Conservation (phyloP, 2,797 vertebrate genomes). For the Phoxinus dragarum region DNA sequence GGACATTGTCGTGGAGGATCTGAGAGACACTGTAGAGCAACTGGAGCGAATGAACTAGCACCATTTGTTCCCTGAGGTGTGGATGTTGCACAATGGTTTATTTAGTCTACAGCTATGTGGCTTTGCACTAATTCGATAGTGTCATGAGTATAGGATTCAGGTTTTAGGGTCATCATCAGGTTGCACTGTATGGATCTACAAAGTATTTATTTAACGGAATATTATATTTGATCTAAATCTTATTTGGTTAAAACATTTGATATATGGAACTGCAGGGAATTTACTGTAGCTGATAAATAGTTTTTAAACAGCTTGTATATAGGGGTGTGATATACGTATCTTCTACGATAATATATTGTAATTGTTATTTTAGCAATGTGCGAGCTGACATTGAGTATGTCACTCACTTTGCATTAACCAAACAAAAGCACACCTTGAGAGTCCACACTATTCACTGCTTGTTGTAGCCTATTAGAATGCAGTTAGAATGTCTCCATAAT, state of each 20-base stretch:
- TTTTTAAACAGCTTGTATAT: not conserved
- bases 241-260: not conserved
- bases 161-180: not conserved
- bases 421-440: not conserved
- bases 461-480: not conserved
- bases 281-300: not conserved
- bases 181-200: not conserved
- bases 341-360: not conserved
- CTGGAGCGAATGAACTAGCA: slow-evolving; percentile 75
- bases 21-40: slow-evolving; percentile 79
- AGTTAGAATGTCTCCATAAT: not conserved
- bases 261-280: slow-evolving; percentile 1
- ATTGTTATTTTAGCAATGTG: not conserved
- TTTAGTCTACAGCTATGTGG: not conserved
- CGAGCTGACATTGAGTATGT: not conserved
- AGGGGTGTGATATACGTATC: not conserved
- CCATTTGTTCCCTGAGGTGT: not conserved
- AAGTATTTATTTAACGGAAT: not conserved
- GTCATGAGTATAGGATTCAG: not conserved
- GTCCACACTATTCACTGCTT: not conserved
- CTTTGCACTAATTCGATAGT: not conserved
- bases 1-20: slow-evolving; percentile 87
- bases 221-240: not conserved
- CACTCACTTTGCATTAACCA: not conserved
- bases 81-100: not conserved